phyloP scores from a whole-genome alignment of 2,113 vertebrate genomes.

The Hippocampus comes region DNA sequence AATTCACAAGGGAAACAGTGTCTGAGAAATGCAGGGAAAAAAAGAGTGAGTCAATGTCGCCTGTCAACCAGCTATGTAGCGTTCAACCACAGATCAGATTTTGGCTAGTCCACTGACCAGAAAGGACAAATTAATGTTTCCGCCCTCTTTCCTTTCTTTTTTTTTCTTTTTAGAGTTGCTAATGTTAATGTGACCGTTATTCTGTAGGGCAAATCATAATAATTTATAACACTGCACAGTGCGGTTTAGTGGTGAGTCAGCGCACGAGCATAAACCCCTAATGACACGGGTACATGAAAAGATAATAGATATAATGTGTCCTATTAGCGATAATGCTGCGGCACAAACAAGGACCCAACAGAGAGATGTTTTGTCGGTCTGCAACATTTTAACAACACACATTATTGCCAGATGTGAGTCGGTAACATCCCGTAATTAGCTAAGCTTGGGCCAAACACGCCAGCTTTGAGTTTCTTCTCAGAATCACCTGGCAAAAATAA shows the following conservation, averaged over 20 bases:
- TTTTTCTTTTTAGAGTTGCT: not conserved
- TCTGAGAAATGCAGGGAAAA: conserved; percentile 3
- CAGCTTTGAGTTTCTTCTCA: conserved; percentile 1
- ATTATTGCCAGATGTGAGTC: conserved; percentile 25
- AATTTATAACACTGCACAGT: not conserved
- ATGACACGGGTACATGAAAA: not conserved
- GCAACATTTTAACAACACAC: conserved; percentile 11
- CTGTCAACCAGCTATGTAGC: not conserved
- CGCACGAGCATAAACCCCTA: not conserved
- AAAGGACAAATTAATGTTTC: not conserved
- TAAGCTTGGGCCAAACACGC: conserved; percentile 4
- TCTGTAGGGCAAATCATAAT: conserved; percentile 1
- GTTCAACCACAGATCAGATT: not conserved
- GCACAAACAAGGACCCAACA: conserved; percentile 5
- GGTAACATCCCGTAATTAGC: conserved; percentile 19
- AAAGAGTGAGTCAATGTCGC: not conserved
- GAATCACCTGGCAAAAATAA: conserved; percentile 20
- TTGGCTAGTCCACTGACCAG: not conserved
- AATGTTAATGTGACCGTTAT: not conserved
- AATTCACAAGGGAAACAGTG: conserved; percentile 3
- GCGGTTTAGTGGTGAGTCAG: not conserved
- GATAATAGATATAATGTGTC: conserved; percentile 21
- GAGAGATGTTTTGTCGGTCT: not conserved
- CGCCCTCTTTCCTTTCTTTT: not conserved
- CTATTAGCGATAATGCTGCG: not conserved